A percentile compares a stretch with the other conserved stretches of the same genome.
phyloP scores from a whole-genome alignment of 2,113 vertebrate species.

The Herpailurus yagouaroundi region DNA sequence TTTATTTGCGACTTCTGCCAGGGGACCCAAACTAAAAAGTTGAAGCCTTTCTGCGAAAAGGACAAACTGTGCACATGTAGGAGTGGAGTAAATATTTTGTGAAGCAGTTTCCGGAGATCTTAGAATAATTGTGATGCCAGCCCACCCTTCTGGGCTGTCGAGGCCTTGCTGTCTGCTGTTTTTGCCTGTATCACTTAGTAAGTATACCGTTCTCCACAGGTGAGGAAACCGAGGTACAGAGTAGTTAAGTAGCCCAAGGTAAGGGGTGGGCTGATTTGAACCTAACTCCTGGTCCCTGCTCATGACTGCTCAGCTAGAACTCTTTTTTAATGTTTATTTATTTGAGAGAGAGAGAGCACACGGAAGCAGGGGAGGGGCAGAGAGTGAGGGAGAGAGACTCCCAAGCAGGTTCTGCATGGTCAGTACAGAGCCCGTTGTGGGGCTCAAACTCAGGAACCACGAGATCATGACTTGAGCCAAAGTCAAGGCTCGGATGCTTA shows the following conservation, averaged over 20 bases:
- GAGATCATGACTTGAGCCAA: not conserved
- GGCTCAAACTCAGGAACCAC: not conserved
- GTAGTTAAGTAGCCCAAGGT: not conserved
- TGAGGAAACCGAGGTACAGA: not conserved
- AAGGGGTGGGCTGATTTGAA: not conserved
- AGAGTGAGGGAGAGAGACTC: not conserved
- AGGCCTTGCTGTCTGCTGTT: fast-evolving
- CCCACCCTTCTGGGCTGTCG: not conserved
- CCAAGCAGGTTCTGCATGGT: not conserved
- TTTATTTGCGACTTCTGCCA: not conserved
- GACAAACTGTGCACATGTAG: not conserved
- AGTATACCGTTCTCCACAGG: not conserved
- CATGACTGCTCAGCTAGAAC: not conserved
- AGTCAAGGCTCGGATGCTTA: not conserved
- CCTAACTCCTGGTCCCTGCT: not conserved
- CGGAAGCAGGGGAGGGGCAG: not conserved
- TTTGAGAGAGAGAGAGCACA: not conserved
- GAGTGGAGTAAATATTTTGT: not conserved
- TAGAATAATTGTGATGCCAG: not conserved
- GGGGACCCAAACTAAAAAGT: not conserved
- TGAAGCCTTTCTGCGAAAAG: not conserved
- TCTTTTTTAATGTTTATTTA: not conserved
- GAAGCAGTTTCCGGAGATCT: not conserved
- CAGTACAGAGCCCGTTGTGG: not conserved
- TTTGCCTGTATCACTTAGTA: not conserved